phyloP scores from a whole-genome alignment of 2,113 vertebrate species.

The Rousettus leschenaultii region DNA sequence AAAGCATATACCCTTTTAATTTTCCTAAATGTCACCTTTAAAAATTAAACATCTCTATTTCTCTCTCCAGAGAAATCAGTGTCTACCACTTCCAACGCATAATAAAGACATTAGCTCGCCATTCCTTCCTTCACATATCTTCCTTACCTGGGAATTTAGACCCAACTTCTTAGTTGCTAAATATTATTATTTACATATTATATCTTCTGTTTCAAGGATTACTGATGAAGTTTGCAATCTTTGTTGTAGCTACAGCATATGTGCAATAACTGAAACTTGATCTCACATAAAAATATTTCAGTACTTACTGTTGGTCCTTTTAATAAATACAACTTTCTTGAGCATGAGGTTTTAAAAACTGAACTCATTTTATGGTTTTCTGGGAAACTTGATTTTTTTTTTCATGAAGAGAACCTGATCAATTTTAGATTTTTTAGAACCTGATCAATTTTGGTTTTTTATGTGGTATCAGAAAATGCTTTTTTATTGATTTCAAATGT shows the following conservation, averaged over 20 bases:
- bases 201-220: background rate
- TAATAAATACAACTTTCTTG: background rate
- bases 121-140: background rate
- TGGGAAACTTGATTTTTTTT: background rate
- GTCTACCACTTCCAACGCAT: accelerated
- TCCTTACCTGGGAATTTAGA: background rate
- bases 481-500: background rate
- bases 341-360: background rate
- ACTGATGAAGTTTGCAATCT: background rate
- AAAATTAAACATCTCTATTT: background rate
- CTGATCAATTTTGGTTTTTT: background rate
- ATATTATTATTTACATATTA: background rate
- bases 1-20: background rate
- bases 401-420: background rate
- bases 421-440: background rate
- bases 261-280: background rate
- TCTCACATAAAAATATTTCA: background rate
- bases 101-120: background rate
- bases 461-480: background rate
- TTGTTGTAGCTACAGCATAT: background rate
- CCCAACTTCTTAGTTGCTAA: background rate
- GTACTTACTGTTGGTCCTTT: background rate
- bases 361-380: background rate
- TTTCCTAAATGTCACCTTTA: background rate
- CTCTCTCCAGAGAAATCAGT: background rate